Base-by-base conservation (phyloP, 2,113 vertebrate species). In the Pimephales promelas region DNA sequence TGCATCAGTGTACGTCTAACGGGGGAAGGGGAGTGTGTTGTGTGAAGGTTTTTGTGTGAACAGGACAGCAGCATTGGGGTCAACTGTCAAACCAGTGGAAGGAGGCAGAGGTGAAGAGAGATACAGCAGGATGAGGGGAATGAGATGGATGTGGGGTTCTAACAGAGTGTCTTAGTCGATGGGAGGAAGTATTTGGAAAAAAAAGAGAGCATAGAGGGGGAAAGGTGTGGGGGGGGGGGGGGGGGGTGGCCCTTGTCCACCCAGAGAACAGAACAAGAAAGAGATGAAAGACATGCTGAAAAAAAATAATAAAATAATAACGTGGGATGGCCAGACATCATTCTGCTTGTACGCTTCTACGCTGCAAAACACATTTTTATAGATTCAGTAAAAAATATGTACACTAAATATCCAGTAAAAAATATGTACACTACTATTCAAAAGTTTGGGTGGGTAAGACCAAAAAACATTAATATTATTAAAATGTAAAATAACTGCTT, bases 31-130 rank as follows among this genome's bases (percentile, higher is more conserved):
- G 71, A 84, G 87, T 64, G n/a, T 43, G 71, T 13, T 88, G 83
- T 54, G 79, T 66, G 86, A 84, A 78, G 79, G 84, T 78, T 43
- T 73, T 64, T 80, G 62, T 83, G 68, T 36, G 79, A 22, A 52
- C 81, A 79, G 83, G 85, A 56, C 16, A 34, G 61, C 80, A 56
- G 87, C 87, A 90, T 89, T 72, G 81, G 85, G 90, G 89, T 90
- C 90, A 92, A 77, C 87, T 90, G 90, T 92, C 92, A 91, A 70
- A 57, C 71, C 76, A 43, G 26, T 45, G 76, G 83, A 70, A 76
- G 64, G 10, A 82, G 77, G 70, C 61, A 68, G 68, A 49, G 85
- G 71, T 62, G 76, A 76, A 79, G 80, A 84, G 86, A 57, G 77
- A 40, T 34, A 28, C 0, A 3, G 47, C 64, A 47, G 62, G 84